Percentiles rank a stretch among this genome's conserved stretches.
phyloP scores from a whole-genome alignment of 2,888 invertebrate genomes.

The Elaeidobius kamerunicus region DNA sequence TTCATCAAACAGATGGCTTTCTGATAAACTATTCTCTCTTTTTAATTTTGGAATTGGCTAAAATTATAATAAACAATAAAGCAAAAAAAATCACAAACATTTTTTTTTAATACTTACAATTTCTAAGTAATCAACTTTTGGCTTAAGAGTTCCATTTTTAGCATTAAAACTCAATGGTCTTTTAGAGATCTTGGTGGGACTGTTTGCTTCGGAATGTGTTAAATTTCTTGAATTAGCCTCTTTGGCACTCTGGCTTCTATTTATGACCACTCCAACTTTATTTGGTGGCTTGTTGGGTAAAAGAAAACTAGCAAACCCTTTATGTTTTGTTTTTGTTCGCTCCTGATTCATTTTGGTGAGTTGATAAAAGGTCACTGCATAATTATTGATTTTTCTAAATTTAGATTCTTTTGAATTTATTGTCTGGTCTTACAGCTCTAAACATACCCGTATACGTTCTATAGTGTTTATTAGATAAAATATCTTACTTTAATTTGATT shows the following conservation, averaged over 20 bases:
- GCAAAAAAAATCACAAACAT: no score
- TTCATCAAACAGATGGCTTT: conserved; percentile 41
- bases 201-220: conserved; percentile 38
- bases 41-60: conserved; percentile 32
- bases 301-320: conserved; percentile 44
- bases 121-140: conserved; percentile 25
- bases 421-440: not conserved
- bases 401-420: conserved; percentile 23
- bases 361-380: conserved; percentile 23
- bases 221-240: conserved; percentile 32
- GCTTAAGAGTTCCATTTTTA: conserved; percentile 35
- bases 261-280: conserved; percentile 46
- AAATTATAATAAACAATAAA: conserved; percentile 9
- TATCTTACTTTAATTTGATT: not conserved
- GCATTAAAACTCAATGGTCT: conserved; percentile 47
- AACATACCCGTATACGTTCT: not conserved
- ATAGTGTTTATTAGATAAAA: conserved; percentile 2
- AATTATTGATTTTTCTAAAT: conserved; percentile 36
- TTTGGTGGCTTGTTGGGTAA: conserved; percentile 47
- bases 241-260: conserved; percentile 42
- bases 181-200: conserved; percentile 41
- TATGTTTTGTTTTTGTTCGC: conserved; percentile 42
- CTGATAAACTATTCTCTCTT: conserved; percentile 47
- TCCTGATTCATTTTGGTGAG: conserved; percentile 42
- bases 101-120: conserved; percentile 31